Conservation (phyloP, 2,113 vertebrate species). For the Egretta garzetta region DNA sequence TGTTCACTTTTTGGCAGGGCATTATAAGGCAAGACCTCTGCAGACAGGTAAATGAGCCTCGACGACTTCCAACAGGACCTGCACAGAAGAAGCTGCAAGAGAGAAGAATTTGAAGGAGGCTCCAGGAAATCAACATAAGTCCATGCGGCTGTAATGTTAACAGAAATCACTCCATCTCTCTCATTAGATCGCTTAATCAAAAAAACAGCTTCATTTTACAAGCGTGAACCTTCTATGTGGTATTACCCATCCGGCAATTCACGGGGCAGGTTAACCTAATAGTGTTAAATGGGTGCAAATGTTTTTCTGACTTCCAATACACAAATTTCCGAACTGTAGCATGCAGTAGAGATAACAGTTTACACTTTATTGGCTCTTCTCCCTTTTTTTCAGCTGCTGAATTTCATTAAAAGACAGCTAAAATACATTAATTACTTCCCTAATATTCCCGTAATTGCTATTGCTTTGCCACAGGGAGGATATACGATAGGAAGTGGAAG, state of each 20-base stretch:
- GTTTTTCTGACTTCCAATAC: not conserved
- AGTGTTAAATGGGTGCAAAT: not conserved
- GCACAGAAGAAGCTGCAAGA: not conserved
- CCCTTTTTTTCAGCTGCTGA: not conserved
- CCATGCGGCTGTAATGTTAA: not conserved
- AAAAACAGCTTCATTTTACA: not conserved
- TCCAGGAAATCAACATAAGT: not conserved
- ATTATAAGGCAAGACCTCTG: not conserved
- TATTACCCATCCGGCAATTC: not conserved
- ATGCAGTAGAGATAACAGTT: not conserved
- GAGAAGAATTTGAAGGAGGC: not conserved
- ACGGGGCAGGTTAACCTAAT: not conserved
- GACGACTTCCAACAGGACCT: not conserved
- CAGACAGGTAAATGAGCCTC: not conserved
- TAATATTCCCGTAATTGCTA: conserved; percentile 47
- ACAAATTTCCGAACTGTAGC: not conserved
- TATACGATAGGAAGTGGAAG: conserved; percentile 10
- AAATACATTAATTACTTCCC: conserved; percentile 57
- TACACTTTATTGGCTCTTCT: not conserved
- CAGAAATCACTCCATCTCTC: not conserved
- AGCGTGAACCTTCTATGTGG: not conserved
- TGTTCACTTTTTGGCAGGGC: not conserved
- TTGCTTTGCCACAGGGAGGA: conserved; percentile 44
- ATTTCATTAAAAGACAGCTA: conserved; percentile 41
- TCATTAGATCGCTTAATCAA: not conserved